phyloP scores from a whole-genome alignment of 2,113 vertebrate species.

The Myanophis thanlyinensis region DNA sequence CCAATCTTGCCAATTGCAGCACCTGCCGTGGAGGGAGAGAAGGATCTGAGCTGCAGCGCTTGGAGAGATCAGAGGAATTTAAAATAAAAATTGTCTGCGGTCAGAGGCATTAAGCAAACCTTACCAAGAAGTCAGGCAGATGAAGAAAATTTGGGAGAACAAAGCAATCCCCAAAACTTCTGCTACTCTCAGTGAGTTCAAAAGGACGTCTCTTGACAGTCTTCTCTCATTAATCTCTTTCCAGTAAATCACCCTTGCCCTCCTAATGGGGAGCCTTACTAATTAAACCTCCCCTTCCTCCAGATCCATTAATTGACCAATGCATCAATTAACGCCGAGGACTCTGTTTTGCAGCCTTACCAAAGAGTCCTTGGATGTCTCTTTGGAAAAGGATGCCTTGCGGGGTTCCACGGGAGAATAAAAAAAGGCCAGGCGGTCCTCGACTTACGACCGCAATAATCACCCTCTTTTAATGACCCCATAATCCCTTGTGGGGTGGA shows the following conservation, averaged over 20 bases:
- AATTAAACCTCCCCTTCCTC: not conserved
- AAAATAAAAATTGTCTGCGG: not conserved
- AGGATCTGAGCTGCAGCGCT: not conserved
- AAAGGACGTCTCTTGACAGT: not conserved
- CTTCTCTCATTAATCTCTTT: not conserved
- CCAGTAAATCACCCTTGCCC: not conserved
- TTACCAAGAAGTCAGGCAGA: not conserved
- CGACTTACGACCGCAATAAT: no score
- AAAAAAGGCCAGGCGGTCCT: not conserved
- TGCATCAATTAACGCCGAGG: not conserved
- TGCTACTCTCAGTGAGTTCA: not conserved
- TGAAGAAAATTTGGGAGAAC: not conserved
- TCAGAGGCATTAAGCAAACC: not conserved
- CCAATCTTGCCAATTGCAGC: not conserved
- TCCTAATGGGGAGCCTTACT: not conserved
- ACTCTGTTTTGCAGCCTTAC: not conserved
- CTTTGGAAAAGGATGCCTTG: not conserved
- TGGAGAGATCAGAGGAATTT: not conserved
- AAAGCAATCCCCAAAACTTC: not conserved
- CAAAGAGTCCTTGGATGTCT: no score
- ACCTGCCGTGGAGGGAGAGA: rapidly evolving
- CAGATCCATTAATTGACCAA: not conserved
- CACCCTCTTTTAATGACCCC: no score
- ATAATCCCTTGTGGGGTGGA: no score
- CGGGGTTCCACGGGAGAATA: not conserved